phyloP scores from a whole-genome alignment of 2,113 vertebrate genomes.

The Onychostruthus taczanowskii region DNA sequence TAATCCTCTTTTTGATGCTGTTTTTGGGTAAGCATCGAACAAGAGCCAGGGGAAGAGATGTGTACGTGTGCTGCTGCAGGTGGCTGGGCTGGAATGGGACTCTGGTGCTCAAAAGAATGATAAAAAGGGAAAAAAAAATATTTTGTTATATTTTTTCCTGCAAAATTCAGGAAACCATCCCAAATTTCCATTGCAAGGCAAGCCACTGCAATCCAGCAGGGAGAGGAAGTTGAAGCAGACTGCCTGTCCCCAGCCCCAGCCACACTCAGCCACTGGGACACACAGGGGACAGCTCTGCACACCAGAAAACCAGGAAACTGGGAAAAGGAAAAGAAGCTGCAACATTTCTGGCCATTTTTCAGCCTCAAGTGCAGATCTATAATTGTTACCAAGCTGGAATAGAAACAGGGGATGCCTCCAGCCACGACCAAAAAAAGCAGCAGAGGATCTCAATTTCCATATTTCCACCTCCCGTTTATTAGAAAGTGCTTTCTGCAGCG shows the following conservation, averaged over 20 bases:
- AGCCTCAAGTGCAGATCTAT: neutral
- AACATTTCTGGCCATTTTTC: neutral
- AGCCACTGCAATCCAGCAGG: neutral
- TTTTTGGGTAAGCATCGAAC: neutral
- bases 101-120: neutral
- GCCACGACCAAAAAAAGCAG: neutral
- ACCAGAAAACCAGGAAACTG: neutral
- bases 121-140: neutral
- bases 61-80: neutral
- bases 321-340: neutral
- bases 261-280: neutral
- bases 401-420: conserved; percentile 8
- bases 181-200: conserved; percentile 41
- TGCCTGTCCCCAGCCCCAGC: conserved; percentile 11
- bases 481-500: neutral
- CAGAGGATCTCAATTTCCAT: conserved; percentile 35
- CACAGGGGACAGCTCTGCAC: neutral
- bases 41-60: accelerated
- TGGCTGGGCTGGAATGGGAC: neutral
- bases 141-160: conserved; percentile 27
- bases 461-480: conserved; percentile 34
- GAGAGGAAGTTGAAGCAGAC: conserved; percentile 62
- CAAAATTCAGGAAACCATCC: conserved; percentile 66
- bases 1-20: neutral
- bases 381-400: neutral